Evolutionary conservation across 2,888 invertebrate genomes (phyloP).

Genomic region (Drosophila merina): DNA sequence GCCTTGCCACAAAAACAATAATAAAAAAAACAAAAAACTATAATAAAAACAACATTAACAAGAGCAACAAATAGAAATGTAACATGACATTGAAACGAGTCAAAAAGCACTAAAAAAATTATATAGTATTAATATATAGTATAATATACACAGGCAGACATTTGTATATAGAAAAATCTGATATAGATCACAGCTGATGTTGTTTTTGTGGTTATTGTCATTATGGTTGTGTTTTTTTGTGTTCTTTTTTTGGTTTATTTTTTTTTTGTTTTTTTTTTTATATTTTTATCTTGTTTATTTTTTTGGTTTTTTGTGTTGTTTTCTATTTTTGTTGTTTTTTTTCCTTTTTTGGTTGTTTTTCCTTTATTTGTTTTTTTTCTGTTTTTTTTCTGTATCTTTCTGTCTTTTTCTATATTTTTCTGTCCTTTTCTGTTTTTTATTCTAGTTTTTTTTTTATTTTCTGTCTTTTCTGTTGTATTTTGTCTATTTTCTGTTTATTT

Average conservation of each 20-base stretch:
- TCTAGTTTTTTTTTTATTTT: no score
- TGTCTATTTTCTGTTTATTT: no score
- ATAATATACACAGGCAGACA: background rate
- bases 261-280: no score
- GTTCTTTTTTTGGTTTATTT: no score
- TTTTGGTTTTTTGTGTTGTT: background rate
- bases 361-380: background rate
- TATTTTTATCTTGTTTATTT: no score
- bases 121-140: constrained; percentile 1
- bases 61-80: constrained; percentile 56
- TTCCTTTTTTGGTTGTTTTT: background rate
- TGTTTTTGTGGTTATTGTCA: constrained; percentile 12
- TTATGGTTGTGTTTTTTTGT: background rate
- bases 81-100: constrained; percentile 78
- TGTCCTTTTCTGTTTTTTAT: no score
- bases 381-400: no score
- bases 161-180: constrained; percentile 35
- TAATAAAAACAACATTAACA: constrained; percentile 26
- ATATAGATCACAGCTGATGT: constrained; percentile 40
- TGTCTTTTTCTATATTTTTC: no score
- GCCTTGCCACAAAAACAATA: constrained; percentile 20
- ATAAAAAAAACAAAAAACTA: constrained; percentile 5
- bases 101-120: constrained; percentile 58
- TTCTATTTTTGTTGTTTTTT: no score
- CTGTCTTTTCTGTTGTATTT: no score